phyloP scores from a whole-genome alignment of 2,888 invertebrate genomes.

The Callinectes sapidus region DNA sequence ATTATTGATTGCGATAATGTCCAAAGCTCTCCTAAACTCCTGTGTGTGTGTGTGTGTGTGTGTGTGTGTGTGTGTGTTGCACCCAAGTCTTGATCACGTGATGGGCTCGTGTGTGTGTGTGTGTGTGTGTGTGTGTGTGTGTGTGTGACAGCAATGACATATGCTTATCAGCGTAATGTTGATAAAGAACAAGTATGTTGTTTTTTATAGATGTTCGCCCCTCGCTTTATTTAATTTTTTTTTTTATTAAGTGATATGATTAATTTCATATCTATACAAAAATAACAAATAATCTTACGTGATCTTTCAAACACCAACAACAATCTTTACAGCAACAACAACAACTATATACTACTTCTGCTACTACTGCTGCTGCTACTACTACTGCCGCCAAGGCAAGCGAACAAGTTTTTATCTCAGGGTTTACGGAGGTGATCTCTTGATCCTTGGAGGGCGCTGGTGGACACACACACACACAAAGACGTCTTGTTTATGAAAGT shows the following conservation, averaged over 20 bases:
- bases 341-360: neutral
- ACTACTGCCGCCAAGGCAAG: neutral
- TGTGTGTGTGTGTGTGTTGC: conserved; percentile 32
- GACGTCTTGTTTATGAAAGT: neutral
- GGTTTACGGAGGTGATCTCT: neutral
- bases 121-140: conserved; percentile 14
- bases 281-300: no score
- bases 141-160: conserved; percentile 25
- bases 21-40: neutral
- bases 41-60: conserved; percentile 34
- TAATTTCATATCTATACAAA: no score
- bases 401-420: conserved; percentile 4
- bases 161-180: neutral
- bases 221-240: no score
- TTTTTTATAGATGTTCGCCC: no score
- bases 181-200: neutral
- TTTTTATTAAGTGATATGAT: no score
- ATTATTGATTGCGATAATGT: neutral
- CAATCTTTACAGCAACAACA: neutral
- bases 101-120: neutral
- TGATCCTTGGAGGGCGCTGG: neutral
- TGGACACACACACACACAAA: neutral
- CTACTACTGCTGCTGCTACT: neutral
- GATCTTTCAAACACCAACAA: no score
- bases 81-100: neutral